These are phyloP conservation scores for Struthidea cinerea DNA, from an alignment of 2,113 vertebrate species.

Conservation along the genomic window DNA sequence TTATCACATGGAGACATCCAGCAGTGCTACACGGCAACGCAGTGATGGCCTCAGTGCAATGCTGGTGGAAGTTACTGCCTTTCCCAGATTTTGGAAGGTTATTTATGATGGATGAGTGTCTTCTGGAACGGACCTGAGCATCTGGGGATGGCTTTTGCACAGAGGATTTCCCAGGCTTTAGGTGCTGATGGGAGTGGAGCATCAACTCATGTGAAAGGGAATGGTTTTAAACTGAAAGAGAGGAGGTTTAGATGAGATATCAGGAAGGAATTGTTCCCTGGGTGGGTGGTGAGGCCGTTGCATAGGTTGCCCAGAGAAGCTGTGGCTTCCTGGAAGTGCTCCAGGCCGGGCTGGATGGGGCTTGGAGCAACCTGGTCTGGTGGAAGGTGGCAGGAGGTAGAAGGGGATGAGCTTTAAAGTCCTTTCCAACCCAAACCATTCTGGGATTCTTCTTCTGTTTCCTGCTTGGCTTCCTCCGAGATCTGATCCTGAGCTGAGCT, in stretches of 20 bases:
- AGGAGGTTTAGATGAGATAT: neutral
- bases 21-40: neutral
- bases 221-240: neutral
- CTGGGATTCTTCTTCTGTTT: neutral
- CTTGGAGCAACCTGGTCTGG: neutral
- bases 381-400: neutral
- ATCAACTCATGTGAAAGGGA: neutral
- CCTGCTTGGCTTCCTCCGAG: neutral
- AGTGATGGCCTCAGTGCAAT: neutral
- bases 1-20: neutral
- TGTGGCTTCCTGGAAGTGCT: neutral
- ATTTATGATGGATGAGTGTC: neutral
- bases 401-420: neutral
- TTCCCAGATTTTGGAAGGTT: neutral
- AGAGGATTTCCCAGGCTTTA: neutral
- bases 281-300: neutral
- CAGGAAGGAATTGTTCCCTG: neutral
- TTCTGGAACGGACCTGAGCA: neutral
- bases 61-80: neutral
- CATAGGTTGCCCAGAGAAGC: neutral
- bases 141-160: neutral
- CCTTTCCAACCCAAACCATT: neutral
- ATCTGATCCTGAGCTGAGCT: neutral
- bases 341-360: neutral
- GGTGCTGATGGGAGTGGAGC: fast-evolving